Evolutionary conservation across 2,113 vertebrate species (phyloP), one percentile per base, ranked within the genome.

Genomic region (Xiphorhynchus elegans): DNA sequence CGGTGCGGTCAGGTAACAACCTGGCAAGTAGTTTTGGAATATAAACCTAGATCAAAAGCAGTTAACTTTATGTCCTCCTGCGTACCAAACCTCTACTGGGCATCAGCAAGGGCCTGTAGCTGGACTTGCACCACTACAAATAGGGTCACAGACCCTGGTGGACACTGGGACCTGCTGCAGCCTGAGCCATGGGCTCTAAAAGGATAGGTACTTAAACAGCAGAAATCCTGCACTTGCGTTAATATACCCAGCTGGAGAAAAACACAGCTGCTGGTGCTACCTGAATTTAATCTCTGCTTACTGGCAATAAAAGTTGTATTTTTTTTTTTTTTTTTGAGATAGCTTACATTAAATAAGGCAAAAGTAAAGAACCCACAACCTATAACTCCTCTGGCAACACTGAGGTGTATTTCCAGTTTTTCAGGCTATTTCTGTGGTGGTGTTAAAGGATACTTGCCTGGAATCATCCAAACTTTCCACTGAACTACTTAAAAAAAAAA

Each of bases 401-500:
- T 10, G 50, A 82, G 66, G 55, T 5, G 17, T 80, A 52, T 93
- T 96, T 96, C 81, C 19, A n/a, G 17, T 79, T 95, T 96, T 87
- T 82, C 67, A 78, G 78, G 59, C 92, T 94, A 37, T 95, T 95
- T 96, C 90, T 93, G 82, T 84, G 72, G 60, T 79, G 31, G 33
- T 62, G 62, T 88, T 95, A 88, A 93, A 94, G 81, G 58, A 88
- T 91, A 89, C 75, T 93, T 0, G 37, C n/a, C 84, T 74, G 76
- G 86, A 95, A 96, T 68, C 60, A 83, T 92, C 92, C 59, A 84
- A 92, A 93, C 40, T 96, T 97, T 96, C 90, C 69, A 72, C 50
- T 89, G 77, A 88, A 79, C 20, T 81, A 56, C 44, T 70, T 39
- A 50, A 46, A 84, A 88, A 90, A 35, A 50, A 50, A 86, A 88